Evolutionary conservation across 2,797 vertebrate genomes (phyloP), one percentile per base, ranked within the genome.

Genomic region (Phylloscopus collybita): DNA sequence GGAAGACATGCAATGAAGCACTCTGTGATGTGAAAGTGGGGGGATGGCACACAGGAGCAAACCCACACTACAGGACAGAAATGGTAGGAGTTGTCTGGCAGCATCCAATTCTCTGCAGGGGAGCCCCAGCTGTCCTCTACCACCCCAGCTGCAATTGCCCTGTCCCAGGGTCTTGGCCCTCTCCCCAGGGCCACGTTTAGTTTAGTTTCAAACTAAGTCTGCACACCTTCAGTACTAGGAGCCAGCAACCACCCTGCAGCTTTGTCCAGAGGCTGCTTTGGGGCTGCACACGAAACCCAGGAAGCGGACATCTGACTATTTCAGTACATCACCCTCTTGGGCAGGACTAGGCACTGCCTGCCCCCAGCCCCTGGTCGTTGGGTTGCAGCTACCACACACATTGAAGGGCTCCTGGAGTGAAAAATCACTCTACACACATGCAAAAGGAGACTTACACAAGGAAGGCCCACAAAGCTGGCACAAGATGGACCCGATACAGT

Each of bases 1-100:
- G 38, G 59, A 74, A 32, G 4, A 51, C 49, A 92, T 90, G 94
- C 56, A 0, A 76, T 57, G 92, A 93, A 79, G 70, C 57, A 27
- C 57, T 72, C 16, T 15, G 30, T 65, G 30, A 59, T 45, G 70
- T 75, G 44, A 40, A 49, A 36, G 80, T 13, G 27, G 25, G 29
- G 47, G 45, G 34, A 81, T 9, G 40, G 87, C 90, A 95, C 64
- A 82, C 56, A 38, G 70, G 69, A 74, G 57, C 72, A 94, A 80
- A 92, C 61, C 36, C 80, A 90, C 61, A 56, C 57, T 73, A 78
- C 0, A 3, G 17, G 54, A 69, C 50, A 75, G 21, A 40, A 80
- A 40, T 29, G 16, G 21, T 23, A 66, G 19, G 15, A 62, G 44
- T 5, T 51, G 19, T 15, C 51, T 59, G 60, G 34, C 42, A 64